Percentiles rank a stretch among this genome's conserved stretches.
Evolutionary conservation across 2,113 vertebrate genomes (phyloP).

Genomic region (Oophaga pumilio): DNA sequence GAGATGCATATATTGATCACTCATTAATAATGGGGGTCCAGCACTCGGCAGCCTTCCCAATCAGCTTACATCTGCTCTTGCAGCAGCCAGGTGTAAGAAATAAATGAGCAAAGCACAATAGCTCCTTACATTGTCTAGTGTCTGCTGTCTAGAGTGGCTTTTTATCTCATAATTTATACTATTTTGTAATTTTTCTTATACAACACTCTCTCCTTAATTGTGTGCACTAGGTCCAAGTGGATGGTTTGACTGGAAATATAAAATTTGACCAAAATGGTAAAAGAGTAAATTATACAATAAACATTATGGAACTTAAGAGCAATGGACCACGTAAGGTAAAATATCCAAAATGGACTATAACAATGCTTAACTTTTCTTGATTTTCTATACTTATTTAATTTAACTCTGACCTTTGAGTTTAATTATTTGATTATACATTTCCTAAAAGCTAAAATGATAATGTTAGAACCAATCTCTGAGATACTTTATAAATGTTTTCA

Average conservation of each 20-base stretch:
- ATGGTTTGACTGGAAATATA: slow-evolving; percentile 96
- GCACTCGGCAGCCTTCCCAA: too few species aligned
- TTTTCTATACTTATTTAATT: background rate
- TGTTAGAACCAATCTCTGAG: background rate
- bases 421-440: too few species aligned
- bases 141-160: too few species aligned
- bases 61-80: too few species aligned
- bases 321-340: slow-evolving; percentile 95
- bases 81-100: too few species aligned
- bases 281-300: slow-evolving; percentile 95
- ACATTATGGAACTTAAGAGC: slow-evolving; percentile 96
- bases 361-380: background rate
- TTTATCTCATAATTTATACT: background rate
- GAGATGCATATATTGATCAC: too few species aligned
- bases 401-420: too few species aligned
- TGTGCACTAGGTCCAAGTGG: slow-evolving; percentile 85
- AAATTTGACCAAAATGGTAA: slow-evolving; percentile 98
- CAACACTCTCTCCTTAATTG: background rate
- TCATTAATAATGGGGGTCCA: too few species aligned
- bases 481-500: background rate
- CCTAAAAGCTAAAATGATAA: background rate
- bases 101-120: too few species aligned
- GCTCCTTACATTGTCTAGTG: too few species aligned
- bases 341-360: slow-evolving; percentile 9
- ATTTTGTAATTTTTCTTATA: background rate